Evolutionary conservation across 2,113 vertebrate species (phyloP).

Genomic region (Strigops habroptila): DNA sequence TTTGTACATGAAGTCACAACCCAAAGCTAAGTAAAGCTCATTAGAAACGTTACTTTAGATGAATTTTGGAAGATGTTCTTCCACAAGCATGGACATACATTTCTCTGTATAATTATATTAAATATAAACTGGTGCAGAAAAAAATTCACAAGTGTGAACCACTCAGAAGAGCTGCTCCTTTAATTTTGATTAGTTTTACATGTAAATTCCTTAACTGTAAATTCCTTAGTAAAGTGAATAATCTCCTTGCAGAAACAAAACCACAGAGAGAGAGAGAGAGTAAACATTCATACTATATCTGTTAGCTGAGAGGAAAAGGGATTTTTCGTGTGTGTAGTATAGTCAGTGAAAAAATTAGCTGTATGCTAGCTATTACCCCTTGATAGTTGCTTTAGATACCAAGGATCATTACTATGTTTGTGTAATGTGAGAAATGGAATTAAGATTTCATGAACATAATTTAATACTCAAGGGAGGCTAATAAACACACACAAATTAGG

Average conservation of each 20-base stretch:
- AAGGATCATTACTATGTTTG: neutral
- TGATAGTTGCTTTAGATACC: slow-evolving; percentile 8
- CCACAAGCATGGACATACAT: neutral
- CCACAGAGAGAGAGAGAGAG: neutral
- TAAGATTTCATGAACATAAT: slow-evolving; percentile 23
- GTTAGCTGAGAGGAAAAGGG: neutral
- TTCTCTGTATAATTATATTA: neutral
- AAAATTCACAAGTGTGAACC: neutral
- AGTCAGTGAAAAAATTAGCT: neutral
- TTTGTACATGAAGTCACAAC: neutral
- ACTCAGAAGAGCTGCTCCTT: neutral
- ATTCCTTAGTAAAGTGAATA: neutral
- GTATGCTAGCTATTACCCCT: neutral
- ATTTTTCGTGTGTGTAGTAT: neutral
- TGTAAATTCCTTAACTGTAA: neutral
- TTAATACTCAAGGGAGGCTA: neutral
- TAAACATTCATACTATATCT: neutral
- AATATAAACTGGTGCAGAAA: neutral
- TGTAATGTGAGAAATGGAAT: slow-evolving; percentile 25
- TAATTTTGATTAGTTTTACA: neutral
- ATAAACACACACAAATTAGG: slow-evolving; percentile 3
- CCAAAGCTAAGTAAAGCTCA: neutral
- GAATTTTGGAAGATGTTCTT: neutral
- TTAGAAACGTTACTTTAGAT: neutral
- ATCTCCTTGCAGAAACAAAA: neutral